Evolutionary conservation across 2,888 invertebrate species (phyloP), one percentile per base, ranked within the genome.

Genomic region (Aproaerema taeniolella): DNA sequence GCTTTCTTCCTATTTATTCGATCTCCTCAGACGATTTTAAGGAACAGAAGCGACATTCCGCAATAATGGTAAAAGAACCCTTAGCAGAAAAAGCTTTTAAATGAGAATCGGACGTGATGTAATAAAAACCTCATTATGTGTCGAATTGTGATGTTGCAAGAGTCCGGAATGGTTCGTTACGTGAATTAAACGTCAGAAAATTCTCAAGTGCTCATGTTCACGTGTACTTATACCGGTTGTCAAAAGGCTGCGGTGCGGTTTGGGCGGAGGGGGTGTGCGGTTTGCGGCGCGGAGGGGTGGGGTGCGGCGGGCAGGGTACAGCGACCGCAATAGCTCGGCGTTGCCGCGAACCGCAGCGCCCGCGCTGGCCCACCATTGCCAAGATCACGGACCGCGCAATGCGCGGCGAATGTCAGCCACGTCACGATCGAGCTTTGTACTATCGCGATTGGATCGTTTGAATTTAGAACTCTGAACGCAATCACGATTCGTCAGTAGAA

Each of bases 371-470:
- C 71, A 75, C 74, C 87, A 88, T 83, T 88, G 88, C 88, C 89
- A 89, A 89, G 88, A 88, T 88, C 89, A 88, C 82, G 88, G 88
- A 72, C 82, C 69, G 79, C 72, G 77, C 74, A 70, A n/a, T 72
- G 76, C 76, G 75, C 73, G 61, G 79, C 83, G 82, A 85, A 85
- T 85, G 85, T 83, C 85, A 82, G 82, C 80, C 85, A 81, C 83
- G 85, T 86, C 85, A 85, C 85, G 81, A 81, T 52, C 67, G 61
- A 75, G 78, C 81, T 76, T 77, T 74, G 73, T 75, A 70, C 71
- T 72, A 71, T 70, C 76, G 74, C 70, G 75, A 70, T 74, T 69
- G 69, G 71, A 75, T 76, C 74, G 69, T 66, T 76, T 55, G 67
- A 65, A 77, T 78, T 75, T 67, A 67, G 63, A 79, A 69, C 67